A percentile compares a stretch with the other conserved stretches of the same genome.
Evolutionary conservation across 2,113 vertebrate genomes (phyloP).

Genomic region (Siphamia tubifer): DNA sequence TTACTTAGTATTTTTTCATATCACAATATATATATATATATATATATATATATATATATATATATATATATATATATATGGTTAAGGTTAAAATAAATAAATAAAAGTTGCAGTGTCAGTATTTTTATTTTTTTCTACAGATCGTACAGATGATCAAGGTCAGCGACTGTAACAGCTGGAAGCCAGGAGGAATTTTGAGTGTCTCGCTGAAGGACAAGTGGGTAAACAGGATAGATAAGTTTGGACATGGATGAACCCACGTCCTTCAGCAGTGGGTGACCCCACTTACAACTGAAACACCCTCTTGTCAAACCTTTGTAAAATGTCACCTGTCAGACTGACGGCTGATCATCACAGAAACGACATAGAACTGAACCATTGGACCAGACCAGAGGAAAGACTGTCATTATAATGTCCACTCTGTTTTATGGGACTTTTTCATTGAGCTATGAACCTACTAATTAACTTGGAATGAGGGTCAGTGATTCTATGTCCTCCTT

Average conservation of each 20-base stretch:
- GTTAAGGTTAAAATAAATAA: too few relatives aligned
- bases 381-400: neutral
- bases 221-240: neutral
- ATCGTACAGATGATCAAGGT: constrained; percentile 19
- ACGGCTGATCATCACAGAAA: neutral
- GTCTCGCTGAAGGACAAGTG: constrained; percentile 4
- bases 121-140: too few relatives aligned
- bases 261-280: neutral
- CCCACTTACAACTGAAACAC: neutral
- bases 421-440: constrained; percentile 1
- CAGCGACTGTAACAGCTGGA: neutral
- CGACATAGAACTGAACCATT: neutral
- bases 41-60: too few relatives aligned
- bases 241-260: neutral
- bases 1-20: too few relatives aligned
- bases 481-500: neutral
- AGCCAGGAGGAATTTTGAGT: constrained; percentile 1
- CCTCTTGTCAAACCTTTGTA: neutral
- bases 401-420: neutral
- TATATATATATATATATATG: too few relatives aligned
- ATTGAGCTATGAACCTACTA: constrained; percentile 8
- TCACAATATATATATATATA: too few relatives aligned
- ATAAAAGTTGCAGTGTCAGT: too few relatives aligned
- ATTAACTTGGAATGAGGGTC: constrained; percentile 12
- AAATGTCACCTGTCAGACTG: neutral